A percentile compares a stretch with the other conserved stretches of the same genome.
Evolutionary conservation across 2,797 vertebrate species (phyloP).

Genomic region (Chelon labrosus): DNA sequence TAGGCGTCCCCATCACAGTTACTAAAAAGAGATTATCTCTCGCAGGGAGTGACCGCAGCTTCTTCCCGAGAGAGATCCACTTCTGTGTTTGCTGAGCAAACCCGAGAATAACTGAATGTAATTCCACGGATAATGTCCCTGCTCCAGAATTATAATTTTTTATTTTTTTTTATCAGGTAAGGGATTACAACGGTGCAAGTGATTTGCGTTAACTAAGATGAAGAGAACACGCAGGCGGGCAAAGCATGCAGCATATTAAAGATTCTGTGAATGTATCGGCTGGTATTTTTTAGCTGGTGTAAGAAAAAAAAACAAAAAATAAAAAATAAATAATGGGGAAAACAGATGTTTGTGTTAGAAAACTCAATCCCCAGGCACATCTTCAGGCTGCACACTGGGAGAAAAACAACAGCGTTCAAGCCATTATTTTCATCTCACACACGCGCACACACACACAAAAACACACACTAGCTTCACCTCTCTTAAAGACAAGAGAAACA

Average conservation of each 20-base stretch:
- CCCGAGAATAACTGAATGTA: slow-evolving; percentile 60
- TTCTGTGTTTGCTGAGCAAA: slow-evolving; percentile 52
- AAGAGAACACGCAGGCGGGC: slow-evolving; percentile 5
- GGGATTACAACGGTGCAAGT: slow-evolving; percentile 62
- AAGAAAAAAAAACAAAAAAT: background rate
- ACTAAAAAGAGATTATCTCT: slow-evolving; percentile 53
- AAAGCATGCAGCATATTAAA: slow-evolving; percentile 43
- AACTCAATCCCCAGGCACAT: slow-evolving; percentile 61
- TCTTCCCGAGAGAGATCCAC: slow-evolving; percentile 9
- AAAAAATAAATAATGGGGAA: slow-evolving; percentile 25
- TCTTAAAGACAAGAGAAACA: slow-evolving; percentile 21
- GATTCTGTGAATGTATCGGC: slow-evolving; percentile 50
- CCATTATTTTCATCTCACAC: slow-evolving; percentile 39
- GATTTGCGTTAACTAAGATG: slow-evolving; percentile 55
- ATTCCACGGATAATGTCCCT: slow-evolving; percentile 56
- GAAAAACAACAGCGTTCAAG: slow-evolving; percentile 45
- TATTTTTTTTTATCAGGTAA: slow-evolving; percentile 53
- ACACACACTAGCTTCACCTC: slow-evolving; percentile 10
- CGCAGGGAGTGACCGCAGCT: slow-evolving; percentile 28
- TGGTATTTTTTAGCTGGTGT: slow-evolving; percentile 59
- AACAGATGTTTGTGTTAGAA: slow-evolving; percentile 79
- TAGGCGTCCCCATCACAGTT: slow-evolving; percentile 46
- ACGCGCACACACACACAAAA: slow-evolving; percentile 19
- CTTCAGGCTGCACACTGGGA: slow-evolving; percentile 38
- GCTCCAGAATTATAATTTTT: slow-evolving; percentile 41